Conservation (phyloP, 2,888 invertebrate species). For the Limnephilus marmoratus region DNA sequence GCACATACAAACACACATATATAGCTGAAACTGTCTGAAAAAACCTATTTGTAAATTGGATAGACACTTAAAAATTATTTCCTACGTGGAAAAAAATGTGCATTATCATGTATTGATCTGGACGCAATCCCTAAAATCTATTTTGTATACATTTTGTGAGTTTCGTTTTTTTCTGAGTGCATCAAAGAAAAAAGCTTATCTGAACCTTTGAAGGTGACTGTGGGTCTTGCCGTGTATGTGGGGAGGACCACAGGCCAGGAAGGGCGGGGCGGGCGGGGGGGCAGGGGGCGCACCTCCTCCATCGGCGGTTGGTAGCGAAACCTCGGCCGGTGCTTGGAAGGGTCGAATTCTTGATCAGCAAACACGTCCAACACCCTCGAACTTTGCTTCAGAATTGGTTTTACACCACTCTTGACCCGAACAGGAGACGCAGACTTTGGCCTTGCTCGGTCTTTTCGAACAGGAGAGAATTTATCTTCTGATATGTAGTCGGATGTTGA, state of each 20-base stretch:
- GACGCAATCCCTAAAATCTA: not conserved
- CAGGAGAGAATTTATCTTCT: constrained; percentile 68
- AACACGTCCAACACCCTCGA: constrained; percentile 73
- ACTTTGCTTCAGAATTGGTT: constrained; percentile 73
- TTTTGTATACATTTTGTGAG: not conserved
- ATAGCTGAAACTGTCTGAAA: not conserved
- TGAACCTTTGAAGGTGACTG: constrained; percentile 86
- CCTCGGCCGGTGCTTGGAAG: constrained; percentile 85
- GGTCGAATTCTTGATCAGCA: constrained; percentile 84
- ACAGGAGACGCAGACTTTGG: constrained; percentile 72
- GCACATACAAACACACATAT: not conserved
- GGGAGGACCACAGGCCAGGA: constrained; percentile 69
- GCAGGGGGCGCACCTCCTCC: constrained; percentile 75
- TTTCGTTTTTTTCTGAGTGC: constrained; percentile 1
- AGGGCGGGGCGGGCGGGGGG: constrained; percentile 73
- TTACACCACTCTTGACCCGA: constrained; percentile 67
- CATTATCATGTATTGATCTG: not conserved
- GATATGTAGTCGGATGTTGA: constrained; percentile 74
- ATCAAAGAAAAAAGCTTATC: constrained; percentile 34
- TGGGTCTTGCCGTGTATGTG: constrained; percentile 74
- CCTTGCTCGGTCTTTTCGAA: constrained; percentile 72
- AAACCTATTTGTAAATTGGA: not conserved
- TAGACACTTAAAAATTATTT: not conserved
- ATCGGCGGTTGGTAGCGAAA: constrained; percentile 85
- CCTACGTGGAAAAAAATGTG: not conserved